Conservation (phyloP, 2,113 vertebrate species). For the Notothenia coriiceps region DNA sequence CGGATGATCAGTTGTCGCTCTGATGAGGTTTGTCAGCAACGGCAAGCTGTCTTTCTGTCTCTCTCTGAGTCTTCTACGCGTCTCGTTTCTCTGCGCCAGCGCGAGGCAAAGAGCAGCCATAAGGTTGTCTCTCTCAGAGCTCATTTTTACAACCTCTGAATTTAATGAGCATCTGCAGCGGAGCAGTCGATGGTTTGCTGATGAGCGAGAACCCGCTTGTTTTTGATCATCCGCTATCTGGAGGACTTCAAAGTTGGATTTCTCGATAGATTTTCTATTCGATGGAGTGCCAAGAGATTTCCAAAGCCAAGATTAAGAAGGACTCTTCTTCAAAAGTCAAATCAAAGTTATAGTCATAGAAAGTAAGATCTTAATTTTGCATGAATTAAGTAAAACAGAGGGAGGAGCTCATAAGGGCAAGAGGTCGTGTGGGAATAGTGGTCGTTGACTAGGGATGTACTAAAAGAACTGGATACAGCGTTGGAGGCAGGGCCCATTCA, state of each 20-base stretch:
- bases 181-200: conserved; percentile 58
- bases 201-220: conserved; percentile 66
- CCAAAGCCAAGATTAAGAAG: conserved; percentile 13
- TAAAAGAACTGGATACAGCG: no score
- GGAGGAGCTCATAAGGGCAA: conserved; percentile 6
- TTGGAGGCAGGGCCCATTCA: no score
- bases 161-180: conserved; percentile 69
- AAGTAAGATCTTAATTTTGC: background rate
- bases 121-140: conserved; percentile 54
- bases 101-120: conserved; percentile 47
- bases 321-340: conserved; percentile 46
- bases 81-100: conserved; percentile 28
- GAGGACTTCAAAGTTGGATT: conserved; percentile 58
- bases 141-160: conserved; percentile 56
- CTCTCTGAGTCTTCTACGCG: conserved; percentile 17
- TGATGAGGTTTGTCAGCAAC: conserved; percentile 50
- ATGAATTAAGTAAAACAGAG: conserved; percentile 6
- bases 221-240: conserved; percentile 57
- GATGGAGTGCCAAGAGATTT: conserved; percentile 15
- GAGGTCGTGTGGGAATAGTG: background rate
- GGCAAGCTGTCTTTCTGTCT: conserved; percentile 30
- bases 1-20: conserved; percentile 29
- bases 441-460: background rate
- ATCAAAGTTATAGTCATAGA: conserved; percentile 25
- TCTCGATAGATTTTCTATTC: conserved; percentile 34